Percentiles rank a stretch among this genome's conserved stretches.
Evolutionary conservation across 2,113 vertebrate species (phyloP).

Genomic region (Enhydra lutris): DNA sequence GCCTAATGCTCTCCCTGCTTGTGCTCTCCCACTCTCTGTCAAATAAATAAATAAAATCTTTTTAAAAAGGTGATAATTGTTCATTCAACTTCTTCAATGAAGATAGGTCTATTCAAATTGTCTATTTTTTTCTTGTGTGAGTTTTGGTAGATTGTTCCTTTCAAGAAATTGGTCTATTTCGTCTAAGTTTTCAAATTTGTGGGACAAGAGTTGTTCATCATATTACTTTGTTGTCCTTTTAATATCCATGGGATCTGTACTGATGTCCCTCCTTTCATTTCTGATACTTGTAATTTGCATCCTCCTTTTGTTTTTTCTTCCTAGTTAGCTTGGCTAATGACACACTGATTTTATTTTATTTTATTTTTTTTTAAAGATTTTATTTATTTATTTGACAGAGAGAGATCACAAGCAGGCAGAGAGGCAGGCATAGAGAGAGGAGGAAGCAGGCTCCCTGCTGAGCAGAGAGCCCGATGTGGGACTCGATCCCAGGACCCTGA

Average conservation of each 20-base stretch:
- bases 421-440: no score
- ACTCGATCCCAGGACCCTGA: no score
- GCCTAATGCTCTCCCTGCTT: no score
- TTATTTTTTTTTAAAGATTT: no score
- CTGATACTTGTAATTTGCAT: not conserved
- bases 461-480: no score
- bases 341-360: not conserved
- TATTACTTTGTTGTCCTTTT: not conserved
- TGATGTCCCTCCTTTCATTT: not conserved
- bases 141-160: not conserved
- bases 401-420: no score
- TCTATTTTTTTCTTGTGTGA: not conserved
- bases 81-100: not conserved
- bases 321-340: not conserved
- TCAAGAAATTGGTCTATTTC: not conserved
- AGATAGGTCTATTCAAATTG: not conserved
- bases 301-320: not conserved
- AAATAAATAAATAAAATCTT: no score
- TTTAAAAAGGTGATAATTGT: not conserved
- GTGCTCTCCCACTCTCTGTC: no score
- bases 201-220: not conserved
- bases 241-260: not conserved
- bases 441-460: no score
- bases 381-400: no score
- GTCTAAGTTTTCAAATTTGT: not conserved